Conservation (phyloP, 2,888 invertebrate species). For the Patella caerulea region DNA sequence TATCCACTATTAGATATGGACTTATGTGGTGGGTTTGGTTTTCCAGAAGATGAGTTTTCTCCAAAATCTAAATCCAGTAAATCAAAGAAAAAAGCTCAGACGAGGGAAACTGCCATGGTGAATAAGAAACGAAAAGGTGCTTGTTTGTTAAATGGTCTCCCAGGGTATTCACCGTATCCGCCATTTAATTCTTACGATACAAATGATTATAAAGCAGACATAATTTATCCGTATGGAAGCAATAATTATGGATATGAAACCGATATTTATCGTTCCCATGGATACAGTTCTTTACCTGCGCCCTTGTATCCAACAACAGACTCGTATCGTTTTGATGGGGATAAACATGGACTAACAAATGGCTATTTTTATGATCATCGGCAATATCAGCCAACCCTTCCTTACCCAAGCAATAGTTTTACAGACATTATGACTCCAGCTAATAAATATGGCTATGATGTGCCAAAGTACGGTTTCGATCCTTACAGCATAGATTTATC, state of each 20-base stretch:
- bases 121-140: conserved; percentile 76
- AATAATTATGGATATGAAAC: conserved; percentile 62
- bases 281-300: conserved; percentile 54
- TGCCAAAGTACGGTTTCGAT: conserved; percentile 64
- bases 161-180: conserved; percentile 44
- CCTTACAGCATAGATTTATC: conserved; percentile 66
- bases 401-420: conserved; percentile 65
- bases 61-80: conserved; percentile 76
- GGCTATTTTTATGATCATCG: conserved; percentile 67
- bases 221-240: conserved; percentile 62
- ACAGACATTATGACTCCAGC: conserved; percentile 64
- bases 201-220: conserved; percentile 64
- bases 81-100: conserved; percentile 91
- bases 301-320: conserved; percentile 56
- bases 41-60: conserved; percentile 63
- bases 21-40: conserved; percentile 64
- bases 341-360: conserved; percentile 63
- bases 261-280: conserved; percentile 60
- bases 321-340: conserved; percentile 58
- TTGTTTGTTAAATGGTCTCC: conserved; percentile 33
- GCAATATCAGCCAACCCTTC: conserved; percentile 66
- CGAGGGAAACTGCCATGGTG: conserved; percentile 92
- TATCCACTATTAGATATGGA: conserved; percentile 81
- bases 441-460: conserved; percentile 65
- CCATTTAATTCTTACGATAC: conserved; percentile 59